These are phyloP conservation scores for Thecocarcelia acutangulata DNA, from an alignment of 2,888 invertebrate species.

Conservation along the genomic window DNA sequence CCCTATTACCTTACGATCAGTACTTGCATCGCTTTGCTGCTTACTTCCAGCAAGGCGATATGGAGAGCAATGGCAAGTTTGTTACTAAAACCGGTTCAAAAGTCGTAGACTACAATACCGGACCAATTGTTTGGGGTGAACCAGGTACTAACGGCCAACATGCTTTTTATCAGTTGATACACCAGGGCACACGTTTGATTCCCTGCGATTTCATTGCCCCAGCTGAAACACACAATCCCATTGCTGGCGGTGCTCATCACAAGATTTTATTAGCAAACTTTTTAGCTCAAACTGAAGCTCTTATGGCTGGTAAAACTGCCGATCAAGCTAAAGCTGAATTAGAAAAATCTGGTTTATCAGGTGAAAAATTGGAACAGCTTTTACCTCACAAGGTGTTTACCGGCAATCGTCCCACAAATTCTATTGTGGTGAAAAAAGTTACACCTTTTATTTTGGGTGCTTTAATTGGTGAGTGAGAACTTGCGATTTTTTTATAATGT, in stretches of 20 bases:
- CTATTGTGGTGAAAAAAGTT: conserved; percentile 94
- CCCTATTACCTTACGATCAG: conserved; percentile 98
- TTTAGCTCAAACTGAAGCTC: conserved; percentile 98
- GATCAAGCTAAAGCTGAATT: conserved; percentile 89
- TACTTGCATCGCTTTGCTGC: conserved; percentile 99
- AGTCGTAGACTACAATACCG: conserved; percentile 80
- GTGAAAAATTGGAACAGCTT: conserved; percentile 88
- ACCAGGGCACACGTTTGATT: conserved; percentile 91
- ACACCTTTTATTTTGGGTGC: conserved; percentile 96
- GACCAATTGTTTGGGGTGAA: conserved; percentile 87
- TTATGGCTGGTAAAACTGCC: conserved; percentile 89
- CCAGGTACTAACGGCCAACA: conserved; percentile 99
- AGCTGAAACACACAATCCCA: conserved; percentile 94
- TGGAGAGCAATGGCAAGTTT: conserved; percentile 99
- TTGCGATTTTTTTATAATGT: background rate
- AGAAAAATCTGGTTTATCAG: conserved; percentile 88
- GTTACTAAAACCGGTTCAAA: conserved; percentile 87
- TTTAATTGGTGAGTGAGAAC: conserved; percentile 89
- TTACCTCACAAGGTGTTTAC: conserved; percentile 97
- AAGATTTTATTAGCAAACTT: conserved; percentile 98
- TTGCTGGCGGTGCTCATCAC: conserved; percentile 91
- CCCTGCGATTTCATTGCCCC: conserved; percentile 99
- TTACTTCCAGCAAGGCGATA: conserved; percentile 99
- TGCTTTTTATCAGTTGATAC: conserved; percentile 99
- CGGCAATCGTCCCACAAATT: conserved; percentile 98